Evolutionary conservation across 2,888 invertebrate species (phyloP).

Genomic region (Trichopoda pennipes): DNA sequence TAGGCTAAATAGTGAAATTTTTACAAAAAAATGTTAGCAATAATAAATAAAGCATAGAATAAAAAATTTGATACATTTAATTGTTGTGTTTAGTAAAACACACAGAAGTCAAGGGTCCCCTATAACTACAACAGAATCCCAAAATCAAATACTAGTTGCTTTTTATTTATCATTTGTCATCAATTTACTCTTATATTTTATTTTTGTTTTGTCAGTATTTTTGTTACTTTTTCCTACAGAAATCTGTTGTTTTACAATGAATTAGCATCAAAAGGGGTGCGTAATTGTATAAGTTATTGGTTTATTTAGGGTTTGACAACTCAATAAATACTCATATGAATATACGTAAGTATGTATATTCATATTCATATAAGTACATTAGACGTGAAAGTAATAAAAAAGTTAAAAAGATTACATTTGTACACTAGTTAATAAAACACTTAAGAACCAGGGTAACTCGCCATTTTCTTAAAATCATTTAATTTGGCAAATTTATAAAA

Average conservation of each 20-base stretch:
- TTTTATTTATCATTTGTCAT: conserved; percentile 25
- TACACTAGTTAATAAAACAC: no score
- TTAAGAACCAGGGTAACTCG: no score
- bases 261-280: conserved; percentile 66
- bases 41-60: conserved; percentile 37
- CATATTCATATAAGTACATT: no score
- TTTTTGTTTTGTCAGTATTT: conserved; percentile 49
- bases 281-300: conserved; percentile 74
- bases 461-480: no score
- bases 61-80: conserved; percentile 74
- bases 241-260: conserved; percentile 40
- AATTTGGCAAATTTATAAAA: no score
- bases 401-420: no score
- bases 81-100: conserved; percentile 69
- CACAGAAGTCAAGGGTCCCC: conserved; percentile 63
- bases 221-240: neutral
- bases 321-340: conserved; percentile 71
- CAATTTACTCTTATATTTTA: conserved; percentile 40
- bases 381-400: no score
- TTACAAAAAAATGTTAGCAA: conserved; percentile 77
- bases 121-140: conserved; percentile 78
- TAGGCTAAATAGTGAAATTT: conserved; percentile 77
- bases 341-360: neutral
- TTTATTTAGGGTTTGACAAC: conserved; percentile 79
- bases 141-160: conserved; percentile 52